Conservation (phyloP, 2,797 vertebrate genomes). For the Pygocentrus nattereri region DNA sequence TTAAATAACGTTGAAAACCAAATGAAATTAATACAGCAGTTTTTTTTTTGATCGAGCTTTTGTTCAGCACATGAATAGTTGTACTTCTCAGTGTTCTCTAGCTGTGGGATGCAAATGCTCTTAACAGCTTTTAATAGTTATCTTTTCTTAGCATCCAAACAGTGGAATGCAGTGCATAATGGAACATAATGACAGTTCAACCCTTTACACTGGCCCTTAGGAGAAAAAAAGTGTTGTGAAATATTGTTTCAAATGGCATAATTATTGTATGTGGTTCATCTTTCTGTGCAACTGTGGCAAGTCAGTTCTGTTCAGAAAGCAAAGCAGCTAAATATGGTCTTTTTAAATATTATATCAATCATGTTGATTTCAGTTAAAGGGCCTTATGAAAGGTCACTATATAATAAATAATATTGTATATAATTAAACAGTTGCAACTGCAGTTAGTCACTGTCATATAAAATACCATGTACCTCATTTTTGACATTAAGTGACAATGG, state of each 20-base stretch:
- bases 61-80: not conserved
- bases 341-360: not conserved
- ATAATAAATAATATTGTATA: not conserved
- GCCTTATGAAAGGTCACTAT: not conserved
- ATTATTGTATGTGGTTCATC: not conserved
- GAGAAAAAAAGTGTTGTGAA: not conserved
- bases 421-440: not conserved
- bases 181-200: not conserved
- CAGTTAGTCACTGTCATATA: not conserved
- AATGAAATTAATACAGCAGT: not conserved
- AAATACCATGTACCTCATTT: not conserved
- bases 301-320: not conserved
- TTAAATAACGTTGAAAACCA: not conserved
- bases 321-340: too few species aligned
- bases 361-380: not conserved
- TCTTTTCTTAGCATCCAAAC: not conserved
- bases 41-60: not conserved
- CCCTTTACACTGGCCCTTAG: not conserved
- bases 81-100: not conserved
- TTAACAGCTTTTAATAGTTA: slow-evolving; percentile 12
- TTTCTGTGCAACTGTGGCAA: not conserved
- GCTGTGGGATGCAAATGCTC: slow-evolving; percentile 4
- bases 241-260: not conserved
- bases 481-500: not conserved
- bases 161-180: not conserved